A percentile compares a stretch with the other conserved stretches of the same genome.
Conservation (phyloP, 2,888 invertebrate species). For the Ornithoptera alexandrae region DNA sequence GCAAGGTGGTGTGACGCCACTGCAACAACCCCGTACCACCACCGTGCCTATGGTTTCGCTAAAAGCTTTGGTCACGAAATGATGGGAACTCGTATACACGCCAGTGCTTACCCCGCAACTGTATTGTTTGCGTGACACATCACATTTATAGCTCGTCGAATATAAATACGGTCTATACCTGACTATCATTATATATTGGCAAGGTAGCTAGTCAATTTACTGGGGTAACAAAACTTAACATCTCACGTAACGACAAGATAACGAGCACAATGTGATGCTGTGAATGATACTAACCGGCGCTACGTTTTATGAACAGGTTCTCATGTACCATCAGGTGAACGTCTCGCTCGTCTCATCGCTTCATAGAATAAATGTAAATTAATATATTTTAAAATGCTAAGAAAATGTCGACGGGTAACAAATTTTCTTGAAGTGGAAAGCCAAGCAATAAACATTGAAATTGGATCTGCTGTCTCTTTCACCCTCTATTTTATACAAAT, state of each 20-base stretch:
- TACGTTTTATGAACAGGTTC: too few relatives aligned
- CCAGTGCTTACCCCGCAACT: background rate
- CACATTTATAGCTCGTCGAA: background rate
- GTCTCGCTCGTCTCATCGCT: too few relatives aligned
- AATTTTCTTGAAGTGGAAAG: background rate
- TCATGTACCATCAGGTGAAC: too few relatives aligned
- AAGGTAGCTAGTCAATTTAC: too few relatives aligned
- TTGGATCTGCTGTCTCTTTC: background rate
- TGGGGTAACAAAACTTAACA: too few relatives aligned
- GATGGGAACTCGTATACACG: constrained; percentile 34
- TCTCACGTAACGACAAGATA: too few relatives aligned
- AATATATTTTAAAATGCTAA: too few relatives aligned
- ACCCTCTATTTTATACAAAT: background rate
- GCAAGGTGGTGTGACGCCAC: constrained; percentile 66
- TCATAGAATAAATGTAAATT: too few relatives aligned
- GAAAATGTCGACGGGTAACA: background rate
- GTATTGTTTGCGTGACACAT: constrained; percentile 13
- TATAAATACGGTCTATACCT: background rate
- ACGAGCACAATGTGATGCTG: too few relatives aligned
- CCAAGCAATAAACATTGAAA: background rate
- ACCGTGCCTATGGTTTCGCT: constrained; percentile 38
- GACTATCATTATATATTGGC: too few relatives aligned
- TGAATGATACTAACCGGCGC: too few relatives aligned
- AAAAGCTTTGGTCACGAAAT: constrained; percentile 42
- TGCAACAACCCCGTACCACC: constrained; percentile 48